phyloP scores from a whole-genome alignment of 2,113 vertebrate genomes.

The Nerophis lumbriciformis region DNA sequence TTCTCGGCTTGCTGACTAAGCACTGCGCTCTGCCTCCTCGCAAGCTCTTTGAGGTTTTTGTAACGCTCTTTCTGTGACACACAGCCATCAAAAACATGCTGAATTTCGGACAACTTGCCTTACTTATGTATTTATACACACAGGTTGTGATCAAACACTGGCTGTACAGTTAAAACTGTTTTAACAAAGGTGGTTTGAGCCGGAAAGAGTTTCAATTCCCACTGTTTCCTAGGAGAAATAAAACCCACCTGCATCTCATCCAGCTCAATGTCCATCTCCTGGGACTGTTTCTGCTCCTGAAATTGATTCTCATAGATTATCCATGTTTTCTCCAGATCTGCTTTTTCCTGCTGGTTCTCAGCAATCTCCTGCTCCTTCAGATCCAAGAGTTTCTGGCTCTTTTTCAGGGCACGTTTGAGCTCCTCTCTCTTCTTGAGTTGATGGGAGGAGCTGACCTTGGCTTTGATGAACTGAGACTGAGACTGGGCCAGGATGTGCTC shows the following conservation, averaged over 20 bases:
- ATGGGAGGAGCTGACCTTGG: constrained; percentile 85
- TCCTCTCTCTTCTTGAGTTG: constrained; percentile 79
- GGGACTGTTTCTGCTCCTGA: constrained; percentile 58
- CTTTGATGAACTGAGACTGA: constrained; percentile 82
- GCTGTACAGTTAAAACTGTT: neutral
- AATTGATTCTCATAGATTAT: constrained; percentile 72
- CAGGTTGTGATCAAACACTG: too few species aligned
- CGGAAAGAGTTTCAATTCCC: neutral
- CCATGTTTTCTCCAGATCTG: constrained; percentile 56
- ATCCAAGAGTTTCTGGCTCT: constrained; percentile 63
- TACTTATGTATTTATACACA: neutral
- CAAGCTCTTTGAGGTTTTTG: constrained; percentile 80
- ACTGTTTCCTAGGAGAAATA: neutral
- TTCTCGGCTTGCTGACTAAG: constrained; percentile 81
- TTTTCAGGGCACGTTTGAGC: constrained; percentile 60
- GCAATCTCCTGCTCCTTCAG: constrained; percentile 74
- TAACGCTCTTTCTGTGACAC: constrained; percentile 75
- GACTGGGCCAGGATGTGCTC: constrained; percentile 77
- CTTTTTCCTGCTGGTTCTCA: constrained; percentile 66
- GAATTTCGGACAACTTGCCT: neutral
- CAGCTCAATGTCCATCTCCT: constrained; percentile 71
- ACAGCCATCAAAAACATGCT: neutral
- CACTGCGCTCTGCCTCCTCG: constrained; percentile 74
- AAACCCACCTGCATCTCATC: constrained; percentile 79
- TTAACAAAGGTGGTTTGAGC: neutral